These are phyloP conservation scores for Lontra canadensis DNA, from an alignment of 2,113 vertebrate genomes.

Conservation along the genomic window DNA sequence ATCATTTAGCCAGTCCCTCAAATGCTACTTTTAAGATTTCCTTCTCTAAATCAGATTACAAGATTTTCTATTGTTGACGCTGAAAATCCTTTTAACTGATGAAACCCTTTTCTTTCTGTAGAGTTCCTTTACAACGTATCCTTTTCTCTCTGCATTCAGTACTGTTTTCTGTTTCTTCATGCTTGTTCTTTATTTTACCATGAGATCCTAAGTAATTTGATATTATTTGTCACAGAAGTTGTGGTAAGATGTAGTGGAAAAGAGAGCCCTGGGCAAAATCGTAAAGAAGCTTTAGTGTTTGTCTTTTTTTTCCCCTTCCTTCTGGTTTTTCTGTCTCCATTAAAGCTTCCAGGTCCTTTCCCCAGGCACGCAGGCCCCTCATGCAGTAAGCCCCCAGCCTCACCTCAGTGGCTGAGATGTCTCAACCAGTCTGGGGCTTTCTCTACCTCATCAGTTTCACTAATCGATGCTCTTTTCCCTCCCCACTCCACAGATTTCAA, in stretches of 20 bases:
- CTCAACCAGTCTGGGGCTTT: not conserved
- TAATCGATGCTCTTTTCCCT: not conserved
- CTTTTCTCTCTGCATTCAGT: not conserved
- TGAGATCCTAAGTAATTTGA: slow-evolving; percentile 35
- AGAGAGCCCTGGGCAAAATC: slow-evolving; percentile 17
- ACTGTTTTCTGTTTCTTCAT: not conserved
- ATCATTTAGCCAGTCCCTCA: not conserved
- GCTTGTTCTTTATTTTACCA: not conserved
- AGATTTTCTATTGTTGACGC: not conserved
- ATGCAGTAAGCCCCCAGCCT: accelerated
- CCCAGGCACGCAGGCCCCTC: not conserved
- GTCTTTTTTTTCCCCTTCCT: not conserved
- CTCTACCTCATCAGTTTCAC: not conserved
- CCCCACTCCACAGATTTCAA: not conserved
- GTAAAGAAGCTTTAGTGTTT: not conserved
- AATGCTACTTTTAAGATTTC: not conserved
- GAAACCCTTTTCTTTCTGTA: not conserved
- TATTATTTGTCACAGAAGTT: slow-evolving; percentile 48
- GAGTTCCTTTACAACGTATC: not conserved
- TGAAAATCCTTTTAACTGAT: slow-evolving; percentile 38
- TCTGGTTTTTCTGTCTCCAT: not conserved
- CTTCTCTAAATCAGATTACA: slow-evolving; percentile 13
- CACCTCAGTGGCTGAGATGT: not conserved
- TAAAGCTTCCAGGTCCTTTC: not conserved
- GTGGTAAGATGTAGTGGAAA: slow-evolving; percentile 37